A percentile compares a stretch with the other conserved stretches of the same genome.
phyloP scores from a whole-genome alignment of 1,140 invertebrate genomes.

The Camponotus floridanus region DNA sequence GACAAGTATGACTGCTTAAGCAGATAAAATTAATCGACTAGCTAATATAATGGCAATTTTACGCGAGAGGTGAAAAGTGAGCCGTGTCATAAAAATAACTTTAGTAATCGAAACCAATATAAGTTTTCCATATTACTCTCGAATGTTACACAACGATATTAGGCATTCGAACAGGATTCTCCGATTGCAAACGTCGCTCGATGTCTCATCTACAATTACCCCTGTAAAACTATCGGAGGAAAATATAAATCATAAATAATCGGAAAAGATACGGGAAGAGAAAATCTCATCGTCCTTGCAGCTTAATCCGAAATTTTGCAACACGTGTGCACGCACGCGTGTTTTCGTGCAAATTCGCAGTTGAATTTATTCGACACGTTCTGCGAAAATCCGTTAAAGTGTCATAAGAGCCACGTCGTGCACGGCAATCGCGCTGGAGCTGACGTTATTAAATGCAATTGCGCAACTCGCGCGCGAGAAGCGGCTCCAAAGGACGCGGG shows the following conservation, averaged over 20 bases:
- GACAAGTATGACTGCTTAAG: background rate
- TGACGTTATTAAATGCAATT: conserved; percentile 75
- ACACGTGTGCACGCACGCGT: background rate
- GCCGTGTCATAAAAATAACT: conserved; percentile 60
- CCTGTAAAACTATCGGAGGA: background rate
- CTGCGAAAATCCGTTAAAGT: conserved; percentile 65
- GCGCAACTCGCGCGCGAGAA: conserved; percentile 70
- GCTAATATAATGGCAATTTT: conserved; percentile 47
- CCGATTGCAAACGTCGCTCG: conserved; percentile 31
- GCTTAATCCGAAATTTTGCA: conserved; percentile 40
- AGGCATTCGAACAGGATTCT: conserved; percentile 25
- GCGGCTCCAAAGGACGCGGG: conserved; percentile 73
- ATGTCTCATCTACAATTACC: background rate
- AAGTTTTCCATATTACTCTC: background rate
- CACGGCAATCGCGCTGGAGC: conserved; percentile 45
- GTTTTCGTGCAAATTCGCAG: conserved; percentile 49
- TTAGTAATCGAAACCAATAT: conserved; percentile 48
- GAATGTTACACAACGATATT: conserved; percentile 64
- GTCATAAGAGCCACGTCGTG: conserved; percentile 44
- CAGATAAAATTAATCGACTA: conserved; percentile 57
- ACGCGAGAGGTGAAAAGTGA: conserved; percentile 34
- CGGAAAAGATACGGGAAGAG: background rate
- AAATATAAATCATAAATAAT: background rate
- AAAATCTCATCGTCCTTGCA: conserved; percentile 10
- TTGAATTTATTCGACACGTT: conserved; percentile 53